These are phyloP conservation scores for Hyperopisus bebe DNA, from an alignment of 2,113 vertebrate genomes.

Conservation along the genomic window DNA sequence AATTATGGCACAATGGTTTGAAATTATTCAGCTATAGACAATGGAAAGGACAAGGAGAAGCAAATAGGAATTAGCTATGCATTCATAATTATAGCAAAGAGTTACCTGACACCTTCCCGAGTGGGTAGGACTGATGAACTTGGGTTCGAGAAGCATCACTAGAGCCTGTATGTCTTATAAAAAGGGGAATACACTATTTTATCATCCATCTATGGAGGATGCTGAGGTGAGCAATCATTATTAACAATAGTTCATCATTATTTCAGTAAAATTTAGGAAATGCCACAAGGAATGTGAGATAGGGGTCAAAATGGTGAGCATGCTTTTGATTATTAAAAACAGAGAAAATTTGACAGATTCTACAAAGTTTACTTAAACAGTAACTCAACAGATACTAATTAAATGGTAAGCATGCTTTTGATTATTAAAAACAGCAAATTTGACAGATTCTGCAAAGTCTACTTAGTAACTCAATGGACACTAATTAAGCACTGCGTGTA, in stretches of 20 bases:
- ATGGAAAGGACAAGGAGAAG: not conserved
- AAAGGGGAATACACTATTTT: not conserved
- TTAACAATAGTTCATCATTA: not conserved
- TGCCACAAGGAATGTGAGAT: not conserved
- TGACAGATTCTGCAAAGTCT: not conserved
- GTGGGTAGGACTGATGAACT: not conserved
- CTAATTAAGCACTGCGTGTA: not conserved
- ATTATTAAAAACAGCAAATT: not conserved
- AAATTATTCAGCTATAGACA: not conserved
- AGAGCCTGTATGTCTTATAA: not conserved
- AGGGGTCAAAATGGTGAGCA: not conserved
- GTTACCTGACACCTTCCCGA: too few relatives aligned
- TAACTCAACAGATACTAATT: not conserved
- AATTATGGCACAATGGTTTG: not conserved
- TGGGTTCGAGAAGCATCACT: not conserved
- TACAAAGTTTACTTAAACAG: not conserved
- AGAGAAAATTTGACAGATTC: not conserved
- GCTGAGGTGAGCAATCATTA: not conserved
- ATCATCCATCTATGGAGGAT: not conserved
- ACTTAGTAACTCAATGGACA: not conserved
- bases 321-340: not conserved
- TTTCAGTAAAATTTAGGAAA: not conserved
- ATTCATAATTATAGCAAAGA: not conserved
- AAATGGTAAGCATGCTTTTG: too few relatives aligned
- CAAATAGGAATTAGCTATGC: not conserved